Conservation (phyloP, 2,113 vertebrate species). For the Phylloscopus trochiloides region DNA sequence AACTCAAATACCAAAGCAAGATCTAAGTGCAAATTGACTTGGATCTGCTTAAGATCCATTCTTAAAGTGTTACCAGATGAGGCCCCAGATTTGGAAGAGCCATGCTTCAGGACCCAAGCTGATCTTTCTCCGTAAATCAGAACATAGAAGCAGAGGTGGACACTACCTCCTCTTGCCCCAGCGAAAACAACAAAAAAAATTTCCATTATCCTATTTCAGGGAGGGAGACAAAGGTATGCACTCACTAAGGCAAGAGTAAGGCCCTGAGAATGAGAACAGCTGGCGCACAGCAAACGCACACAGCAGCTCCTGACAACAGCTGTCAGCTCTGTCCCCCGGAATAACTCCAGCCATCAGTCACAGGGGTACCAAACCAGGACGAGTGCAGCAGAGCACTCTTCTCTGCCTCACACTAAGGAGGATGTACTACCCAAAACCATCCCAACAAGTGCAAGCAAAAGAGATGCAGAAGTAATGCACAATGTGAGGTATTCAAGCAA, state of each 20-base stretch:
- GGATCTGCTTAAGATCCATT: not conserved
- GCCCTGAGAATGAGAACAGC: not conserved
- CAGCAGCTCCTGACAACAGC: not conserved
- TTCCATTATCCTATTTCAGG: not conserved
- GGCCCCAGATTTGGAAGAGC: not conserved
- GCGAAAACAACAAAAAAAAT: not conserved
- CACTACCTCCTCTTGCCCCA: not conserved
- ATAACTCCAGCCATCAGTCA: not conserved
- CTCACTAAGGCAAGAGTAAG: not conserved
- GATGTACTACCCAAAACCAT: not conserved
- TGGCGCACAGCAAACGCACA: not conserved
- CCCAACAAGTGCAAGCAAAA: not conserved
- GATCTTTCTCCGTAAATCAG: not conserved
- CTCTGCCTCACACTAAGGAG: not conserved
- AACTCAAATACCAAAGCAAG: not conserved
- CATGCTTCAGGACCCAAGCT: not conserved
- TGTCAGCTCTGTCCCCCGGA: not conserved
- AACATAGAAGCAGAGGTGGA: not conserved
- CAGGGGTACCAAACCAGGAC: rapidly evolving
- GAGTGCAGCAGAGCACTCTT: not conserved
- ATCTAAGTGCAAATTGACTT: not conserved
- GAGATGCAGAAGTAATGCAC: not conserved
- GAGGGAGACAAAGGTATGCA: not conserved
- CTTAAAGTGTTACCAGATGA: not conserved
- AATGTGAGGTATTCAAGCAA: rapidly evolving